Evolutionary conservation across 2,888 invertebrate species (phyloP).

Genomic region (Athrips mouffetella): DNA sequence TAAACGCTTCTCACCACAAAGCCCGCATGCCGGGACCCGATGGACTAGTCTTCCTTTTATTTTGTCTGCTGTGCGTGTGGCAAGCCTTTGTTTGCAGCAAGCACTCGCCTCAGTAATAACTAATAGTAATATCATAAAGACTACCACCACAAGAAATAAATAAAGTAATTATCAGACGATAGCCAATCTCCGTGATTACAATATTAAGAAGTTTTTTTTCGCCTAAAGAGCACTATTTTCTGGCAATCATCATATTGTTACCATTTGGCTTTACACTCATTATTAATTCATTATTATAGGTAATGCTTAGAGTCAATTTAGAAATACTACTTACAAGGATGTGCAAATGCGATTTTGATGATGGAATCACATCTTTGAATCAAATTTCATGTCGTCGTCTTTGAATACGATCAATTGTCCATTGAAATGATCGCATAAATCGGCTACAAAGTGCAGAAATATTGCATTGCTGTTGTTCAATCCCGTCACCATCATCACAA

Average conservation of each 20-base stretch:
- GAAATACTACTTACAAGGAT: too few species aligned
- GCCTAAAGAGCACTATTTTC: too few species aligned
- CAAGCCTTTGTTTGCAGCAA: conserved; percentile 32
- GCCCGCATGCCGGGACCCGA: conserved; percentile 41
- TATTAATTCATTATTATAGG: too few species aligned
- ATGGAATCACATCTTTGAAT: not conserved
- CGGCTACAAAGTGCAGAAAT: not conserved
- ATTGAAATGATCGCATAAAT: not conserved
- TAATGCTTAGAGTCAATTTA: too few species aligned
- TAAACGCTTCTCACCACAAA: conserved; percentile 36
- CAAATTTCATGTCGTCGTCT: not conserved
- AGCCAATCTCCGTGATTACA: too few species aligned
- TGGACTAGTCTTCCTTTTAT: conserved; percentile 39
- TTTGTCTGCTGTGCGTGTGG: conserved; percentile 30
- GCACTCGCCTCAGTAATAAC: conserved; percentile 9
- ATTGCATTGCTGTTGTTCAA: conserved; percentile 33
- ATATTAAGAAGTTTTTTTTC: too few species aligned
- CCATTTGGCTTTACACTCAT: too few species aligned
- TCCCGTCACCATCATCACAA: conserved; percentile 40
- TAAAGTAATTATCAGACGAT: conserved; percentile 1
- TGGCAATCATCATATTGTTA: too few species aligned
- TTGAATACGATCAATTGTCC: not conserved
- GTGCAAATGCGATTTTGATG: too few species aligned
- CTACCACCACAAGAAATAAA: not conserved
- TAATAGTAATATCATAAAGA: conserved; percentile 4